Percentiles rank a stretch among this genome's conserved stretches.
These are phyloP conservation scores for Prolemur simus DNA, from an alignment of 2,113 vertebrate genomes.

Conservation along the genomic window DNA sequence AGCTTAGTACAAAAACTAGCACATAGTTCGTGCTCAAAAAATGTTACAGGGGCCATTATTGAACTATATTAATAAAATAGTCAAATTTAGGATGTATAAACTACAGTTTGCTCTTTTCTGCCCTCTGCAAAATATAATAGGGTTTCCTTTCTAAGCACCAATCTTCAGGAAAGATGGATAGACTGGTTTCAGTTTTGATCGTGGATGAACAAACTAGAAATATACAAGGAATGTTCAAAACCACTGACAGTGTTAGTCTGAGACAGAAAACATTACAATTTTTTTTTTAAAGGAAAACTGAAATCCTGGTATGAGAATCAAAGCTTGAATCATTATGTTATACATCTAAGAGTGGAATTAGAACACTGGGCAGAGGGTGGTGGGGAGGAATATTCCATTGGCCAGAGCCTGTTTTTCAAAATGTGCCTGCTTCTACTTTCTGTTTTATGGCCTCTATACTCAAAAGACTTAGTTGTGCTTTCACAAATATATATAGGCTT, in stretches of 20 bases:
- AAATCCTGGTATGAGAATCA: neutral
- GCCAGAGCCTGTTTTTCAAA: neutral
- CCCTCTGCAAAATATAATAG: neutral
- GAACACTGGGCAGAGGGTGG: neutral
- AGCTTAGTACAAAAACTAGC: neutral
- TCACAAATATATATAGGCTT: neutral
- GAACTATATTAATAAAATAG: neutral
- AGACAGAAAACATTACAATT: neutral
- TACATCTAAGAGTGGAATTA: neutral
- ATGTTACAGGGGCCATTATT: neutral
- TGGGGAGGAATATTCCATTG: neutral
- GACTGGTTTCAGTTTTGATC: neutral
- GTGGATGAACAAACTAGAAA: neutral
- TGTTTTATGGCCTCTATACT: neutral
- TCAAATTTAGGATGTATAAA: neutral
- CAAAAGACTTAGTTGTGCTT: neutral
- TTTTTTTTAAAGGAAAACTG: neutral
- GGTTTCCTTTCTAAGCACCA: neutral
- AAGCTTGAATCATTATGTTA: neutral
- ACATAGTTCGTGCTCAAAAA: neutral
- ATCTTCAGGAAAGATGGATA: neutral
- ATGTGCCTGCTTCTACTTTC: neutral
- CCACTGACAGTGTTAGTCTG: neutral
- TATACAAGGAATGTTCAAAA: neutral
- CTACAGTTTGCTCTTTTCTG: neutral